These are phyloP conservation scores for Portunus trituberculatus DNA, from an alignment of 1,140 invertebrate species.

Conservation along the genomic window DNA sequence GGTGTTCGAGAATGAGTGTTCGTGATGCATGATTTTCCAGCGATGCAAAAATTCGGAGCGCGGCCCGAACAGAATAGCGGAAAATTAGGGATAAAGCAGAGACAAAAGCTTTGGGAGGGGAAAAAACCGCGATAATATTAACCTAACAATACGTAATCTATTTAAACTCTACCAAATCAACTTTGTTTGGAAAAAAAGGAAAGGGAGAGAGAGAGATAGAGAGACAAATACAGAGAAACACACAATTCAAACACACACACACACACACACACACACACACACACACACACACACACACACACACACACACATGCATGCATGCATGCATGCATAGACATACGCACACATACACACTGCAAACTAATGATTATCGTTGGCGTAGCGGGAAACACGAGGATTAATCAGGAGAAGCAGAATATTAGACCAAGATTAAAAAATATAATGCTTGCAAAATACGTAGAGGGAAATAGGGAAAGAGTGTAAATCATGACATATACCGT, in stretches of 20 bases:
- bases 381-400: conserved; percentile 15
- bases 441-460: conserved; percentile 32
- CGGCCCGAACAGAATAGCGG: not conserved
- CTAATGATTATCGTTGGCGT: conserved; percentile 32
- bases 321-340: not conserved
- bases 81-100: conserved; percentile 14
- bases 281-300: conserved; percentile 29
- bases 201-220: not conserved
- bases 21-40: conserved; percentile 21
- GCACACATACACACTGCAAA: not conserved
- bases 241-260: not conserved
- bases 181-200: not conserved
- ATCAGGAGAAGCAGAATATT: conserved; percentile 44
- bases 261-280: conserved; percentile 35
- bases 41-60: not conserved
- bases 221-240: not conserved
- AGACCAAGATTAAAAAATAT: conserved; percentile 60
- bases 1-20: conserved; percentile 1
- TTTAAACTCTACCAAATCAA: conserved; percentile 24
- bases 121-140: not conserved
- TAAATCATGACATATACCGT: conserved; percentile 46
- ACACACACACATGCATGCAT: not conserved
- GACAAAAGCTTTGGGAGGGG: not conserved
- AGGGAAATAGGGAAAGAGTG: conserved; percentile 45
- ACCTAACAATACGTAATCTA: conserved; percentile 14